Evolutionary conservation across 2,113 vertebrate genomes (phyloP), one percentile per base, ranked within the genome.

Genomic region (Haemorhous mexicanus): DNA sequence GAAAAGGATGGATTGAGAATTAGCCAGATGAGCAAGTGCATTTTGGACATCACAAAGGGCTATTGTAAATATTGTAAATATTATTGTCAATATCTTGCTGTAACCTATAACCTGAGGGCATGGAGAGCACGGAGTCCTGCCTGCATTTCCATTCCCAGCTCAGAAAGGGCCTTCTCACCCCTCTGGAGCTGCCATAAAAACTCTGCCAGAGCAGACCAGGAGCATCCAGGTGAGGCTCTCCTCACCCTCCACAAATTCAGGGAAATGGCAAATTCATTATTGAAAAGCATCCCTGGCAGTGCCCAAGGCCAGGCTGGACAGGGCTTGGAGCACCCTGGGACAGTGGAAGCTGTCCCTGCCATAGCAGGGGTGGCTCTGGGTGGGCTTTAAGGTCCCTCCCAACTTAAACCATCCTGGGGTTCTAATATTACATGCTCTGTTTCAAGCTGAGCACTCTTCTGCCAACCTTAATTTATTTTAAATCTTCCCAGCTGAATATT

Each of bases 11-110:
- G 52, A 47, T 52, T 56, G 83, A 47, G 63, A 64, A 85, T 94
- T 72, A 88, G 24, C 75, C 93, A 92, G 93, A 88, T 79, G 91
- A 94, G 30, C 70, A 68, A 95, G 62, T 92, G 67, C 75, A 35
- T 82, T 91, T 69, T 90, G 62, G 59, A 55, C 53, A 61, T 53
- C 55, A 94, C 90, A 96, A 90, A 94, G 75, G 59, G 69, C 33
- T 58, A 23, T 23, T 58, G 56, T 23, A 23, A n/a, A 56, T 21
- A 33, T 32, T 32, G 27, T 52, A 52, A 53, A 53, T 55, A 55
- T 55, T 33, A 10, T 59, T 35, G 58, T 59, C 35, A 59, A 89
- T 86, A 26, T 20, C 41, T 39, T 27, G 47, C 61, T 24, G 7
- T 83, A 78, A 81, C 82, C 92, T 32, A 3, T 67, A 82, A 78